These are phyloP conservation scores for Ptilodon capucinus DNA, from an alignment of 2,888 invertebrate genomes.

Conservation along the genomic window DNA sequence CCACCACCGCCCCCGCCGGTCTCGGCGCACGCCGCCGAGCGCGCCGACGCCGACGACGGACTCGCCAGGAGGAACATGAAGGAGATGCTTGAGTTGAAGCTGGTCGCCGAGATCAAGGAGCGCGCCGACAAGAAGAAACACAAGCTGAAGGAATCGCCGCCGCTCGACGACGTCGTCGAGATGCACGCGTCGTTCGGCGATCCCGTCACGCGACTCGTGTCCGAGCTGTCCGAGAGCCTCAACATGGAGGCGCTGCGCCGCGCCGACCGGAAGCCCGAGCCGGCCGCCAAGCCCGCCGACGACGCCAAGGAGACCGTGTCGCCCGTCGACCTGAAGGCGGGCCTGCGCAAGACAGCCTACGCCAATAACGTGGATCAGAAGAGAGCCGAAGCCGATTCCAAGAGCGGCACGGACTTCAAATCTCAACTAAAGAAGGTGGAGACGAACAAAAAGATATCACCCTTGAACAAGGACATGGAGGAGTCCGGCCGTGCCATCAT, in stretches of 20 bases:
- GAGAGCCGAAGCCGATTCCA: slow-evolving; percentile 46
- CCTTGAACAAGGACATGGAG: slow-evolving; percentile 77
- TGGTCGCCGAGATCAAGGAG: slow-evolving; percentile 93
- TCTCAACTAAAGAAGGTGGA: slow-evolving; percentile 90
- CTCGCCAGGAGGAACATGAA: slow-evolving; percentile 84
- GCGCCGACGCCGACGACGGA: slow-evolving; percentile 52
- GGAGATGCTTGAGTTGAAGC: slow-evolving; percentile 90
- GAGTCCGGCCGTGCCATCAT: slow-evolving; percentile 85
- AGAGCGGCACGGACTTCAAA: slow-evolving; percentile 80
- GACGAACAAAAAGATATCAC: slow-evolving; percentile 81
- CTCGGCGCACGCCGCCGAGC: slow-evolving; percentile 70
- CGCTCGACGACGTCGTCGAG: slow-evolving; percentile 47
- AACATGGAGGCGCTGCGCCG: slow-evolving; percentile 83
- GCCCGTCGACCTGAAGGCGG: slow-evolving; percentile 76
- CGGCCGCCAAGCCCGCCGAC: slow-evolving; percentile 38
- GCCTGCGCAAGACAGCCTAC: slow-evolving; percentile 69
- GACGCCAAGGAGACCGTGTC: slow-evolving; percentile 52
- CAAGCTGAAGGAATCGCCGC: slow-evolving; percentile 79
- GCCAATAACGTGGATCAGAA: slow-evolving; percentile 45
- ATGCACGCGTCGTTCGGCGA: slow-evolving; percentile 79
- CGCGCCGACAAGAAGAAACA: slow-evolving; percentile 86
- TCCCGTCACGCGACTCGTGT: slow-evolving; percentile 91
- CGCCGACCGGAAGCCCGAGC: slow-evolving; percentile 49
- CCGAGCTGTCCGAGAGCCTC: slow-evolving; percentile 92
- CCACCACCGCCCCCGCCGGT: slow-evolving; percentile 76